Conservation (phyloP, 1,140 invertebrate genomes). For the Lordiphosa mommai region DNA sequence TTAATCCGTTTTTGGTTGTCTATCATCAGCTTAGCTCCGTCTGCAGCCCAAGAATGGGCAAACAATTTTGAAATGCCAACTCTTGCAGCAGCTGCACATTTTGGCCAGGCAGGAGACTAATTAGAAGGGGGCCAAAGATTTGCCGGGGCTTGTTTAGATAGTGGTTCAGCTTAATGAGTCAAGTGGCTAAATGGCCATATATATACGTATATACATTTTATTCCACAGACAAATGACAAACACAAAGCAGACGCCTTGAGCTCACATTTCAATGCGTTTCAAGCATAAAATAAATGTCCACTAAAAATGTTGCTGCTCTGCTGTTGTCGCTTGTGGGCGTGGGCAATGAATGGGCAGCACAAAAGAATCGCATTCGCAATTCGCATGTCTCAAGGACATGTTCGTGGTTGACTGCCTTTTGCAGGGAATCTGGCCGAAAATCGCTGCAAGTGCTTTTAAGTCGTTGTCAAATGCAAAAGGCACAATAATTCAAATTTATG, state of each 20-base stretch:
- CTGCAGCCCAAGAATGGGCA: neutral
- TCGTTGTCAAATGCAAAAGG: conserved; percentile 75
- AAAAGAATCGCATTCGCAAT: conserved; percentile 44
- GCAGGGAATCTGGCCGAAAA: conserved; percentile 57
- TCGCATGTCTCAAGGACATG: conserved; percentile 68
- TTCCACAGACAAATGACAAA: conserved; percentile 23
- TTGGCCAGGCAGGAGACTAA: conserved; percentile 22
- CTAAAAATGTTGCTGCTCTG: conserved; percentile 62
- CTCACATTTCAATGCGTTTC: conserved; percentile 70
- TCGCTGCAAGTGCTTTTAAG: conserved; percentile 75
- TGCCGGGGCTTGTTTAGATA: neutral
- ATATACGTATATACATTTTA: conserved; percentile 29
- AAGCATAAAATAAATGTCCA: conserved; percentile 75
- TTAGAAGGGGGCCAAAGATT: conserved; percentile 13
- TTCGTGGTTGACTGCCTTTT: conserved; percentile 53
- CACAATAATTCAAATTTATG: conserved; percentile 77
- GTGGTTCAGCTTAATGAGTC: conserved; percentile 23
- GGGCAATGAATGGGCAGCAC: conserved; percentile 32
- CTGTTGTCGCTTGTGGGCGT: conserved; percentile 44
- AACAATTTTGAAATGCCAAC: conserved; percentile 37
- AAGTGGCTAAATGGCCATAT: conserved; percentile 22
- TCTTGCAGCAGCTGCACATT: conserved; percentile 10
- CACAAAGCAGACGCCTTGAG: conserved; percentile 53
- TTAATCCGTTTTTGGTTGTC: conserved; percentile 46
- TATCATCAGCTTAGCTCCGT: conserved; percentile 14